Base-by-base conservation (phyloP, 2,888 invertebrate species). In the Drosophila phalerata region DNA sequence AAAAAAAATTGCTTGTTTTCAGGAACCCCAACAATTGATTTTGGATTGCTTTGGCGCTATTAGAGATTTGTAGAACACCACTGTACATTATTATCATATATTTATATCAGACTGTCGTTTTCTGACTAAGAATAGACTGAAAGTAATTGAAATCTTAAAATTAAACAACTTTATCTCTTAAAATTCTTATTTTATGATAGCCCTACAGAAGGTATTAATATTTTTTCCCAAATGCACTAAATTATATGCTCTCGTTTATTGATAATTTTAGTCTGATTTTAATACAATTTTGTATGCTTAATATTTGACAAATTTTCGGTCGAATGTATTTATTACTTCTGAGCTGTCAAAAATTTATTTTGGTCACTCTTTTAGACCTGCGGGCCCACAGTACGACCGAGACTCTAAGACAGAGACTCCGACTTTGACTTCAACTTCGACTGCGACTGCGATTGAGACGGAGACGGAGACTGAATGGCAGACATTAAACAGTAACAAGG, bases 401-500 rank as follows among this genome's bases (percentile, higher is more conserved):
- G n/a, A 40, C 13, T 22, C 28, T 28, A 17, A 19, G 47, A 48
- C 58, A 38, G 17, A 45, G 9, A 45, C 45, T n/a, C 25, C 25
- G 28, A 28, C 8, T 28, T 4, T 8, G 28, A 28, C 28, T 28
- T 28, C 28, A 3, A n/a, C n/a, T n/a, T n/a, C n/a, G 45, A 45
- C 25, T 22, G 11, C 11, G 13, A 17, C 43, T 13, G 51, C 28
- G 37, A 37, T 38, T 17, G 13, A 52, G 47, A 30, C 42, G 30
- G 32, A 37, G 42, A 34, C 30, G 43, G 22, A 47, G 47, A 6
- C 48, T 30, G 43, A 28, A 30, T 30, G 51, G 37, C 28, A 48
- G 66, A 62, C 65, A 53, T 48, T 63, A 53, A 76, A 68, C 65
- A 66, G 81, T 78, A 85, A 85, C 78, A 89, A 89, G 85, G 85